Evolutionary conservation across 2,888 invertebrate genomes (phyloP), one percentile per base, ranked within the genome.

Genomic region (Eumacrocentrus americanus): DNA sequence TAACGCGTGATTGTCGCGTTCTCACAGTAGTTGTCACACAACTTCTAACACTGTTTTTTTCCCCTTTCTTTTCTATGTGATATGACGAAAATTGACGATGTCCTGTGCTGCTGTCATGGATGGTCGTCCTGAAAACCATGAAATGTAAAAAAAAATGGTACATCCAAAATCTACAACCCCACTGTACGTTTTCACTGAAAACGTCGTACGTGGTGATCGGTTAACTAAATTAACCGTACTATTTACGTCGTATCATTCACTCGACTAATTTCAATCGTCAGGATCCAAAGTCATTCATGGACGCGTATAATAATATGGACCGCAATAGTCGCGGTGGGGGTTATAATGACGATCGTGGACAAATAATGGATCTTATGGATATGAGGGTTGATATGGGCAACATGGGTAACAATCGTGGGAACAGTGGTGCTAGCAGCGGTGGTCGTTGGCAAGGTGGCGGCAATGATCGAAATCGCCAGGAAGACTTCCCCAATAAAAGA

Each of bases 401-500:
- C 67, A 75, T 77, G 75, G 62, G 68, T 46, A 69, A 70, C 66
- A 72, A 71, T 62, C 70, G 72, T 60, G 68, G 69, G 53, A 65
- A 68, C 61, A 63, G 64, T 60, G 64, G 62, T 35, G 76, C 20
- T 53, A 75, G 75, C 61, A 76, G 77, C 63, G 76, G 79, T 66
- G 77, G 76, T 68, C 76, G 79, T 68, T 79, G 81, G 76, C 79
- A 80, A 67, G 75, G 78, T 6, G 29, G 29, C 59, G 78, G 76
- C 67, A 74, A 75, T 62, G 85, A 85, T 78, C 84, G 86, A 82
- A 85, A 84, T 63, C 84, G 84, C 77, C 85, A 83, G 79, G 81
- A 83, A 79, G 88, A 88, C 81, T 87, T 87, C 82, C 88, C 82
- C 80, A 87, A 87, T 74, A 88, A 87, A 82, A 84, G 88, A 70